Percentiles rank a stretch among this genome's conserved stretches.
Evolutionary conservation across 2,797 vertebrate genomes (phyloP).

Genomic region (Acestrorhynchus altus): DNA sequence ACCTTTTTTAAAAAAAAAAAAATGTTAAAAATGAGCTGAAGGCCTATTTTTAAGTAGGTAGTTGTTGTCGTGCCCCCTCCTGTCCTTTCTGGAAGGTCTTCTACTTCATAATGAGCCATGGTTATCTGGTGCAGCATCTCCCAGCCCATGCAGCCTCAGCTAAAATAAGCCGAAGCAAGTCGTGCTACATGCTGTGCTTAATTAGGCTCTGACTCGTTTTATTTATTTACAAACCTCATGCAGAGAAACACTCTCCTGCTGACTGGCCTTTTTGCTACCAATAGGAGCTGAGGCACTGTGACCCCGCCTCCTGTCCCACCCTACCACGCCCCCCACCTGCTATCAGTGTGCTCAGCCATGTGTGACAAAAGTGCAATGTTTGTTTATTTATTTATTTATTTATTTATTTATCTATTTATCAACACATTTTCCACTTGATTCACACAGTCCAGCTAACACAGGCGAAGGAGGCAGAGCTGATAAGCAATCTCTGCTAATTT

Average conservation of each 20-base stretch:
- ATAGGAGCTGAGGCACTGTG: conserved; percentile 19
- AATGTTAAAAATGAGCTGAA: not conserved
- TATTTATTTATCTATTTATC: too few relatives aligned
- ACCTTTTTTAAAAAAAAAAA: conserved; percentile 10
- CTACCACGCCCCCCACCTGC: conserved; percentile 22
- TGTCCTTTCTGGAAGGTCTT: conserved; percentile 36
- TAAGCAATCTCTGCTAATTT: conserved; percentile 61
- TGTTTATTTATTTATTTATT: conserved; percentile 40
- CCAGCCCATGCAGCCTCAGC: conserved; percentile 49
- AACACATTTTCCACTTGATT: conserved; percentile 52
- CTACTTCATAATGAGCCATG: conserved; percentile 24
- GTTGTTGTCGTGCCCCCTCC: not conserved
- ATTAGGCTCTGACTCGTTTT: conserved; percentile 52
- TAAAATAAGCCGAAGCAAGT: conserved; percentile 53
- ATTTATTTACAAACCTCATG: conserved; percentile 55
- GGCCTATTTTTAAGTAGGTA: not conserved
- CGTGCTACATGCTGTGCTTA: conserved; percentile 55
- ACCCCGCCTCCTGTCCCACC: conserved; percentile 33
- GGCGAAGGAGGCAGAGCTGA: conserved; percentile 50
- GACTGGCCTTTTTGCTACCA: conserved; percentile 50
- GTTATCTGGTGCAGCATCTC: conserved; percentile 42
- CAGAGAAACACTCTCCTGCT: conserved; percentile 40
- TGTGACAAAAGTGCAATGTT: conserved; percentile 42
- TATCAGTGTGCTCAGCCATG: conserved; percentile 10
- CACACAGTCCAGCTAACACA: conserved; percentile 45